Evolutionary conservation across 2,888 invertebrate species (phyloP).

Genomic region (Ectemnius cavifrons): DNA sequence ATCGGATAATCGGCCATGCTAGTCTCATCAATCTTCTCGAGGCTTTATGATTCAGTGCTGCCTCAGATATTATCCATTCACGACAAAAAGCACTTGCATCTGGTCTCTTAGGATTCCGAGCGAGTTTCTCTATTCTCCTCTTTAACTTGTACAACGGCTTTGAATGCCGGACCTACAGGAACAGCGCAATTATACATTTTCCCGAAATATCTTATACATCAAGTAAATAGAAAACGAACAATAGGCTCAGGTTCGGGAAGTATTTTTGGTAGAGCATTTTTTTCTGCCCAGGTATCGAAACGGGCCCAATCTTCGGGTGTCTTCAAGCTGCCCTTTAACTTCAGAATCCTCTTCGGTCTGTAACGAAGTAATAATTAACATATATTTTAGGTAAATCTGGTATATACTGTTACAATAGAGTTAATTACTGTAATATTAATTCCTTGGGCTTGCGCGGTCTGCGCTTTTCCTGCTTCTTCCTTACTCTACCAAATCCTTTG

Average conservation of each 20-base stretch:
- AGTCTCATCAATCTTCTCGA: slow-evolving; percentile 51
- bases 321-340: slow-evolving; percentile 61
- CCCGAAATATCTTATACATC: background rate
- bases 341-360: slow-evolving; percentile 6
- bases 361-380: background rate
- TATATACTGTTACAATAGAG: background rate
- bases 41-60: slow-evolving; percentile 45
- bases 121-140: slow-evolving; percentile 51
- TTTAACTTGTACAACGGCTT: slow-evolving; percentile 57
- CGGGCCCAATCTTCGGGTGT: slow-evolving; percentile 67
- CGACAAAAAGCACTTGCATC: slow-evolving; percentile 32
- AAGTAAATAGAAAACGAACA: slow-evolving; percentile 41
- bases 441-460: too few relatives aligned
- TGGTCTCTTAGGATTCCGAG: slow-evolving; percentile 28
- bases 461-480: too few relatives aligned
- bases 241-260: slow-evolving; percentile 60
- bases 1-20: slow-evolving; percentile 41
- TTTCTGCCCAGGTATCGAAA: slow-evolving; percentile 65
- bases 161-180: slow-evolving; percentile 54
- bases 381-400: background rate
- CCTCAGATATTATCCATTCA: slow-evolving; percentile 27
- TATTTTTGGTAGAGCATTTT: slow-evolving; percentile 62
- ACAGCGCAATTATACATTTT: background rate
- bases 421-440: too few relatives aligned
- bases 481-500: too few relatives aligned